Evolutionary conservation across 2,888 invertebrate genomes (phyloP).

Genomic region (Caenorhabditis panamensis): DNA sequence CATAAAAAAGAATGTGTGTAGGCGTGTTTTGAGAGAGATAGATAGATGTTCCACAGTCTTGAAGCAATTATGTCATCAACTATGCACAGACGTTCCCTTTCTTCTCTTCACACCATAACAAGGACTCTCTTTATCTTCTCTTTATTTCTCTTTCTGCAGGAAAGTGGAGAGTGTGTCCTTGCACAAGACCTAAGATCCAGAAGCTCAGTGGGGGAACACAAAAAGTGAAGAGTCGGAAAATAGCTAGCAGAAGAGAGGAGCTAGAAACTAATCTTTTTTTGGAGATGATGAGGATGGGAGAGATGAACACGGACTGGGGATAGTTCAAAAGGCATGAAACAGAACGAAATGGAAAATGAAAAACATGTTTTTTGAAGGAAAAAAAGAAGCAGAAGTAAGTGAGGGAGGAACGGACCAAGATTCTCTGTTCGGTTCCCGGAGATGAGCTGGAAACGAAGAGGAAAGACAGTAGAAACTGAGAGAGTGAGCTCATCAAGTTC

Average conservation of each 20-base stretch:
- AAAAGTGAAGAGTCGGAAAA: not conserved
- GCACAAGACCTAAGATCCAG: not conserved
- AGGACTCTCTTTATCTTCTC: not conserved
- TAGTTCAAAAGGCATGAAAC: slow-evolving; percentile 14
- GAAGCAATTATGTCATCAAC: not conserved
- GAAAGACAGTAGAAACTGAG: not conserved
- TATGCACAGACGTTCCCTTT: slow-evolving; percentile 8
- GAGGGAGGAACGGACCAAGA: not conserved
- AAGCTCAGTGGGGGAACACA: not conserved
- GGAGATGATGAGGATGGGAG: not conserved
- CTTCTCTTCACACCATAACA: not conserved
- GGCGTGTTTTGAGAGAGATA: not conserved
- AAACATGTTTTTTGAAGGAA: slow-evolving; percentile 30
- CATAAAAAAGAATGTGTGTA: not conserved
- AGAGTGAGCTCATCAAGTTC: slow-evolving; percentile 16
- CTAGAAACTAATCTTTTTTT: not conserved
- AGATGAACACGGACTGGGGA: not conserved
- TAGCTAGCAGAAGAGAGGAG: not conserved
- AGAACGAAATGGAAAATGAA: slow-evolving; percentile 13
- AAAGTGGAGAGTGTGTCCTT: not conserved
- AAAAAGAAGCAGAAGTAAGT: not conserved
- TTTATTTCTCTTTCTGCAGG: not conserved
- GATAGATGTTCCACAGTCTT: not conserved
- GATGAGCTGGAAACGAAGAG: not conserved
- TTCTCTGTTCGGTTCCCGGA: not conserved